phyloP scores from a whole-genome alignment of 2,888 invertebrate species.

The Danaus chrysippus region DNA sequence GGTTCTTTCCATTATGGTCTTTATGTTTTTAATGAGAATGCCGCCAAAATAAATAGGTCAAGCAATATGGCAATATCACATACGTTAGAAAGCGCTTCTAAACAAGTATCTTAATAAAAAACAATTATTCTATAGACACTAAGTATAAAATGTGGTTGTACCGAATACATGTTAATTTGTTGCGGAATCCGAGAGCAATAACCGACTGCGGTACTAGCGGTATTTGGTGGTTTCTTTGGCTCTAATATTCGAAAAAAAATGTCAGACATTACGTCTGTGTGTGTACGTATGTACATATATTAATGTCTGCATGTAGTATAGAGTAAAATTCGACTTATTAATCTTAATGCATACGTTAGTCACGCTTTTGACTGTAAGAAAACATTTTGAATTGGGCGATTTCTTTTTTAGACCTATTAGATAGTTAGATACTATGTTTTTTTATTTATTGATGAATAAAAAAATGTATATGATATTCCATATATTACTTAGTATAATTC shows the following conservation, averaged over 20 bases:
- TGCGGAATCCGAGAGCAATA: constrained; percentile 79
- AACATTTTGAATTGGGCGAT: constrained; percentile 17
- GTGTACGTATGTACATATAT: constrained; percentile 34
- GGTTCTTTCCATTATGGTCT: neutral
- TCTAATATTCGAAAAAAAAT: constrained; percentile 75
- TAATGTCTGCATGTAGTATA: constrained; percentile 47
- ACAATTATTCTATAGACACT: constrained; percentile 65
- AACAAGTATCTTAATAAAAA: constrained; percentile 38
- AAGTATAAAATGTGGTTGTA: constrained; percentile 72
- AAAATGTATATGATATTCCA: no score
- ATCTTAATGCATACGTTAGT: constrained; percentile 57
- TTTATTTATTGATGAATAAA: no score
- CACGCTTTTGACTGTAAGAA: constrained; percentile 40
- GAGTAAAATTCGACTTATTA: constrained; percentile 63
- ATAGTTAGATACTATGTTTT: neutral
- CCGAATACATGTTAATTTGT: constrained; percentile 79
- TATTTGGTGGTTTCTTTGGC: constrained; percentile 73
- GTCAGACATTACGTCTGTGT: constrained; percentile 47
- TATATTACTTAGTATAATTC: no score
- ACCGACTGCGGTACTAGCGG: constrained; percentile 73
- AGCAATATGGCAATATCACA: constrained; percentile 19
- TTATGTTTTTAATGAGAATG: neutral
- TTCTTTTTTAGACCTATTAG: constrained; percentile 18
- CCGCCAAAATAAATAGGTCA: constrained; percentile 17
- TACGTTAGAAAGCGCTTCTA: constrained; percentile 29